These are phyloP conservation scores for Muscicapa comitata DNA, from an alignment of 2,797 vertebrate genomes.

Conservation along the genomic window DNA sequence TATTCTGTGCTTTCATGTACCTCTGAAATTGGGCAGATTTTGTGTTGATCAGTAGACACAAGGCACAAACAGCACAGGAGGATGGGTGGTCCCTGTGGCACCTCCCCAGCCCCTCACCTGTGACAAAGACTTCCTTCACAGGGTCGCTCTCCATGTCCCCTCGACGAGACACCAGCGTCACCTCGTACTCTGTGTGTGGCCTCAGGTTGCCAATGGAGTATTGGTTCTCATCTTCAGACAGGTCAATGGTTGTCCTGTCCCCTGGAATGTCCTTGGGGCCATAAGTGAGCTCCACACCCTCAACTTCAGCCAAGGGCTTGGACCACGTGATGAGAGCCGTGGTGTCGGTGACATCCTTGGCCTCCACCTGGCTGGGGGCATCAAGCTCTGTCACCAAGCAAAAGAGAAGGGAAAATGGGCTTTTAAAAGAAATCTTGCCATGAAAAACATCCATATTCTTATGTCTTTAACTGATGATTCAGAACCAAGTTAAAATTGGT, in stretches of 20 bases:
- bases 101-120: conserved; percentile 76
- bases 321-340: conserved; percentile 92
- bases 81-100: neutral
- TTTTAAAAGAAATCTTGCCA: neutral
- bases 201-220: conserved; percentile 86
- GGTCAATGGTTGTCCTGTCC: conserved; percentile 81
- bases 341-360: conserved; percentile 90
- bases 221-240: conserved; percentile 87
- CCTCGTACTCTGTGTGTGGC: conserved; percentile 91
- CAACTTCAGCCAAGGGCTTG: conserved; percentile 88
- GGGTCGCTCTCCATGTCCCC: conserved; percentile 84
- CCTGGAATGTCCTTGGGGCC: conserved; percentile 79
- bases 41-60: no score
- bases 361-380: conserved; percentile 87
- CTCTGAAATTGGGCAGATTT: neutral
- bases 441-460: neutral
- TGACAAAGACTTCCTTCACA: conserved; percentile 84
- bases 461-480: neutral
- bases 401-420: neutral
- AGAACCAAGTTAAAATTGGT: neutral
- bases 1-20: neutral
- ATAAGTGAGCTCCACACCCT: conserved; percentile 84
- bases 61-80: neutral
- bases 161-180: conserved; percentile 82
- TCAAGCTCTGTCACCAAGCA: conserved; percentile 81